Conservation (phyloP, 1,140 invertebrate genomes). For the Drosophila tani region DNA sequence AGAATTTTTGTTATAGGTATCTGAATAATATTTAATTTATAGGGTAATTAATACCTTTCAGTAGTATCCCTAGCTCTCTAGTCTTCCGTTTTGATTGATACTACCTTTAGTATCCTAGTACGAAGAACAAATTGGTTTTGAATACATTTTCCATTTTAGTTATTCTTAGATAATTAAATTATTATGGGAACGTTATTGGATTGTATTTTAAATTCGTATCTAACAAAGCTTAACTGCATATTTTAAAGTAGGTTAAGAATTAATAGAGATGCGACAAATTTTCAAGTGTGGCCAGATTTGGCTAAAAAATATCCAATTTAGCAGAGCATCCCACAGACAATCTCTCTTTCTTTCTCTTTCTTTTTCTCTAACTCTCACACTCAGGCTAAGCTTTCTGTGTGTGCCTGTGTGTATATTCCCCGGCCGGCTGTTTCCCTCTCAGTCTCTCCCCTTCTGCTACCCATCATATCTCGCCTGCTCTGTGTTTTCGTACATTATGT, state of each 20-base stretch:
- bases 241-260: not conserved
- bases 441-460: conserved; percentile 7
- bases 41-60: not conserved
- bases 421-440: conserved; percentile 56
- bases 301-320: conserved; percentile 16
- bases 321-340: conserved; percentile 18
- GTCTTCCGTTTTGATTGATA: too few relatives aligned
- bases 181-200: too few relatives aligned
- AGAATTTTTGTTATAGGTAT: not conserved
- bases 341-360: conserved; percentile 26
- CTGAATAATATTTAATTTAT: not conserved
- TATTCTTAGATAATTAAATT: too few relatives aligned
- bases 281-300: not conserved
- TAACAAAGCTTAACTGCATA: too few relatives aligned
- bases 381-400: conserved; percentile 57
- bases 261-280: too few relatives aligned
- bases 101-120: too few relatives aligned
- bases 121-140: too few relatives aligned
- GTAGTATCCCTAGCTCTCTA: too few relatives aligned
- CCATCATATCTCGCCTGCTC: conserved; percentile 4
- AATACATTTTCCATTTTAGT: too few relatives aligned
- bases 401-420: conserved; percentile 31
- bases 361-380: conserved; percentile 22
- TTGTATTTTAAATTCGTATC: too few relatives aligned
- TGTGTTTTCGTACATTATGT: conserved; percentile 62